These are phyloP conservation scores for Morone chrysops DNA, from an alignment of 2,113 vertebrate species.

Conservation along the genomic window DNA sequence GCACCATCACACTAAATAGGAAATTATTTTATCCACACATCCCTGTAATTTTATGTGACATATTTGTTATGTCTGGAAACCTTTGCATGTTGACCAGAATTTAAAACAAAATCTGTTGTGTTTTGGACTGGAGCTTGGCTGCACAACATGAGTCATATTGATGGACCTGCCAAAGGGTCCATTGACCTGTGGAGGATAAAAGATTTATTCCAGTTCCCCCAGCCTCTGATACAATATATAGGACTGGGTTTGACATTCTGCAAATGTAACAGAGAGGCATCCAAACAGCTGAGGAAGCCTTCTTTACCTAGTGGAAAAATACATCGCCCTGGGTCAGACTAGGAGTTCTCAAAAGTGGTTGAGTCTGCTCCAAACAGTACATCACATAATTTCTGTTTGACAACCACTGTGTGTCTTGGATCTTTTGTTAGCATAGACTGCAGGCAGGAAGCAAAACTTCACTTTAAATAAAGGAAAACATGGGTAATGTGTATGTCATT, in stretches of 20 bases:
- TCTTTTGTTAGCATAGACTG: slow-evolving; percentile 23
- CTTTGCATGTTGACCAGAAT: slow-evolving; percentile 34
- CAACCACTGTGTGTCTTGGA: slow-evolving; percentile 49
- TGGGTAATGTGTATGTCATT: neutral
- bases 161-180: slow-evolving; percentile 47
- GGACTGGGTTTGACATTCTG: slow-evolving; percentile 37
- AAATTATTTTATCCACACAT: neutral
- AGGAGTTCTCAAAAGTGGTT: slow-evolving; percentile 25
- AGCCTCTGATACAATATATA: slow-evolving; percentile 32
- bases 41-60: neutral
- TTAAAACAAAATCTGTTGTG: slow-evolving; percentile 30
- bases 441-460: slow-evolving; percentile 25
- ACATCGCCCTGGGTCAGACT: slow-evolving; percentile 42
- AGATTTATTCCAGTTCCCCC: slow-evolving; percentile 12
- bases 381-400: slow-evolving; percentile 47
- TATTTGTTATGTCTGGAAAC: slow-evolving; percentile 12
- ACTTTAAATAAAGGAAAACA: slow-evolving; percentile 32
- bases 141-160: slow-evolving; percentile 50
- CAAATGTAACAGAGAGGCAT: slow-evolving; percentile 44
- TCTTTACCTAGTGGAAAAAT: slow-evolving; percentile 56
- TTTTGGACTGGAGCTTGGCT: slow-evolving; percentile 36
- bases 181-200: slow-evolving; percentile 52
- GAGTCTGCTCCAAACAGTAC: slow-evolving; percentile 30
- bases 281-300: slow-evolving; percentile 35
- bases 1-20: neutral